phyloP scores from a whole-genome alignment of 1,140 invertebrate species.

The Lepidotrigona ventralis region DNA sequence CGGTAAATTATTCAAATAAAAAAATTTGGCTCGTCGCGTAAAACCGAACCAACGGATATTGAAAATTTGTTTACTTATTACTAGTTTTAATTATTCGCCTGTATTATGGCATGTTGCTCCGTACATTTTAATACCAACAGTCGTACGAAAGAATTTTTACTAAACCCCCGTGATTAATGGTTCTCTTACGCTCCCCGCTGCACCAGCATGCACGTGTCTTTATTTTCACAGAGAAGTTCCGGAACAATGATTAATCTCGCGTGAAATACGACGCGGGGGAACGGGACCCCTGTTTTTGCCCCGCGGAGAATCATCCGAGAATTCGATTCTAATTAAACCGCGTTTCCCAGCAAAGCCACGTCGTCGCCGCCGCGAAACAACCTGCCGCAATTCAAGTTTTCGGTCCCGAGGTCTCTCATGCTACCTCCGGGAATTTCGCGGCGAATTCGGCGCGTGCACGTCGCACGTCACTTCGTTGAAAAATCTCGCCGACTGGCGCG shows the following conservation, averaged over 20 bases:
- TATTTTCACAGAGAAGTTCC: slow-evolving; percentile 16
- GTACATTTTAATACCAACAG: too few relatives aligned
- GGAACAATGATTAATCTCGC: slow-evolving; percentile 7
- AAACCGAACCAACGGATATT: too few relatives aligned
- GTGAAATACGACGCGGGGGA: too few relatives aligned
- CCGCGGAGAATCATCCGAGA: not conserved
- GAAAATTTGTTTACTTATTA: too few relatives aligned
- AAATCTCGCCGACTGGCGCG: slow-evolving; percentile 1
- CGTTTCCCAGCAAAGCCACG: not conserved
- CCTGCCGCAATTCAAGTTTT: not conserved
- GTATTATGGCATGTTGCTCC: too few relatives aligned
- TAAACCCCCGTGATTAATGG: not conserved
- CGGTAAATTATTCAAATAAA: too few relatives aligned
- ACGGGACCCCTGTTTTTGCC: not conserved
- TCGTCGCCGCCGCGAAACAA: not conserved
- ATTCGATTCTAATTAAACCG: slow-evolving; percentile 29
- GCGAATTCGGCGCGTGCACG: not conserved
- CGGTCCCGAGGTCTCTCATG: not conserved
- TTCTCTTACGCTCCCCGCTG: not conserved
- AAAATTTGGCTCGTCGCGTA: too few relatives aligned
- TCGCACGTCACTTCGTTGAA: not conserved
- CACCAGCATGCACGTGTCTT: not conserved
- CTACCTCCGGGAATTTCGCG: not conserved
- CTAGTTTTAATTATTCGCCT: too few relatives aligned
- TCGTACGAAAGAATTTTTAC: too few relatives aligned